phyloP scores from a whole-genome alignment of 2,113 vertebrate genomes.

The Beaufortia kweichowensis region DNA sequence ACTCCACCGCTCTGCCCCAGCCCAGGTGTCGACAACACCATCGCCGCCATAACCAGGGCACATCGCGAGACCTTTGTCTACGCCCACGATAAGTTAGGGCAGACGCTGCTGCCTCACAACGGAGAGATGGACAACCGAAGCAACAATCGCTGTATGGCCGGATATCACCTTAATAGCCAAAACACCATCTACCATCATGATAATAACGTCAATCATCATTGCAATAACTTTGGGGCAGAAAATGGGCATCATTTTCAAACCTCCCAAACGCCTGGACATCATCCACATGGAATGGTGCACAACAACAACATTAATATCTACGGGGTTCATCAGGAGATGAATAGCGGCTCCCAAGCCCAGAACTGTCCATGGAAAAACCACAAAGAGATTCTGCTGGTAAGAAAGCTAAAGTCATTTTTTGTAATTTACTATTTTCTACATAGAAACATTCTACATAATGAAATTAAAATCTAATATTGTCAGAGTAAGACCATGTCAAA shows the following conservation, averaged over 20 bases:
- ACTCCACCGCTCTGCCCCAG: slow-evolving; percentile 76
- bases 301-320: slow-evolving; percentile 68
- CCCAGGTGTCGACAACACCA: slow-evolving; percentile 79
- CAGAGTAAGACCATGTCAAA: too few relatives aligned
- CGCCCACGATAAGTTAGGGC: slow-evolving; percentile 81
- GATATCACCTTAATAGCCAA: slow-evolving; percentile 70
- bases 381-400: slow-evolving; percentile 81
- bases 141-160: slow-evolving; percentile 64
- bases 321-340: slow-evolving; percentile 37
- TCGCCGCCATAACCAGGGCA: slow-evolving; percentile 80
- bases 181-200: slow-evolving; percentile 72
- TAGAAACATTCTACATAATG: too few relatives aligned
- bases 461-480: too few relatives aligned
- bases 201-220: slow-evolving; percentile 61
- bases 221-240: slow-evolving; percentile 57
- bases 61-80: slow-evolving; percentile 87
- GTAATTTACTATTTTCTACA: too few relatives aligned
- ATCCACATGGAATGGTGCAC: slow-evolving; percentile 60
- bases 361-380: slow-evolving; percentile 72
- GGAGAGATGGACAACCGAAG: slow-evolving; percentile 64
- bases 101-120: slow-evolving; percentile 50
- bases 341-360: slow-evolving; percentile 61
- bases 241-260: slow-evolving; percentile 40
- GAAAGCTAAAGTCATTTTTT: too few relatives aligned
- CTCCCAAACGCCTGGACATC: slow-evolving; percentile 36